Percentiles rank a stretch among this genome's conserved stretches.
Evolutionary conservation across 2,888 invertebrate species (phyloP).

Genomic region (Smittia sp.): DNA sequence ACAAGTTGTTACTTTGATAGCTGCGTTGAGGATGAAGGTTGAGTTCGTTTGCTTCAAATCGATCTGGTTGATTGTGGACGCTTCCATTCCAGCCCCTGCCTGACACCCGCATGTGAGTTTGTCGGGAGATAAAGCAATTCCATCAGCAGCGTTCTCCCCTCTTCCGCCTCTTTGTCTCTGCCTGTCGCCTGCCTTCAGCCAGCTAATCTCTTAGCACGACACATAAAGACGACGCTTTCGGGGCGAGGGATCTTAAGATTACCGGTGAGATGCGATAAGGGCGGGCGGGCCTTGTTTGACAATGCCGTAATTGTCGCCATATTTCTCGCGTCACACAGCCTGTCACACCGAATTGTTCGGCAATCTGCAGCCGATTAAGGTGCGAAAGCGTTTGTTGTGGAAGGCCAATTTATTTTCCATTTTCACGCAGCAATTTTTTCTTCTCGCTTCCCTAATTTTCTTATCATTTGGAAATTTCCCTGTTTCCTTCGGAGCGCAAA

Average conservation of each 20-base stretch:
- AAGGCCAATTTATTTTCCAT: constrained; percentile 14
- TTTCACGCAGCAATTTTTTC: background rate
- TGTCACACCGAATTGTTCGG: background rate
- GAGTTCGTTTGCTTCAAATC: no score
- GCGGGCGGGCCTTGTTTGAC: background rate
- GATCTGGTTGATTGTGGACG: no score
- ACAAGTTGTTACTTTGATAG: no score
- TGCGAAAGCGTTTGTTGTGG: background rate
- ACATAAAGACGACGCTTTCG: background rate
- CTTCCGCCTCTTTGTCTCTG: no score
- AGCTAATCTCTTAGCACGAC: background rate
- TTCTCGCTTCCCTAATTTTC: background rate
- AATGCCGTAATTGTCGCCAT: background rate
- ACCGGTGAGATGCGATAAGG: background rate
- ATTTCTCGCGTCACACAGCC: background rate
- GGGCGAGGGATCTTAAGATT: background rate
- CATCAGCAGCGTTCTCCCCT: no score
- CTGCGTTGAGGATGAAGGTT: no score
- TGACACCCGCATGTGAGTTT: no score
- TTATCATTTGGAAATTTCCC: background rate
- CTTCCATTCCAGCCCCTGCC: no score
- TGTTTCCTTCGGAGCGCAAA: background rate
- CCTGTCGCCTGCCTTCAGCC: background rate
- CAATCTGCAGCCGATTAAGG: background rate
- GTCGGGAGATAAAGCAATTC: no score